Conservation (phyloP, 2,888 invertebrate species). For the Drosophila anomelani region DNA sequence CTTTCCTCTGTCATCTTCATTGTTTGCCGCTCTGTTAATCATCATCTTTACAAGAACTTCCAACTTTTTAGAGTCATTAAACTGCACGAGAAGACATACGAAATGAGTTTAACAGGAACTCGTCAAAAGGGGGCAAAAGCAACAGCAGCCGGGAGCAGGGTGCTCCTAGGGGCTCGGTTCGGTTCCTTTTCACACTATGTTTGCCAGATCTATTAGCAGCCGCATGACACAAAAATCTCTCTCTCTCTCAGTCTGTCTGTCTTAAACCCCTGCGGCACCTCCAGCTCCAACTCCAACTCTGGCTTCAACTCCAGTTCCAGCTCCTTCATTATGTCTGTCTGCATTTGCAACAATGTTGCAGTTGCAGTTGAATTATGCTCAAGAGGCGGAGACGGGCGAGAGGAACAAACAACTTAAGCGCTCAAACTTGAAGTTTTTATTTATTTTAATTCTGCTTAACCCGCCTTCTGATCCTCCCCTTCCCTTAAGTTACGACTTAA, state of each 20-base stretch:
- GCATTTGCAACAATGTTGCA: constrained; percentile 72
- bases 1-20: constrained; percentile 2
- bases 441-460: constrained; percentile 67
- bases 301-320: background rate
- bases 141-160: background rate
- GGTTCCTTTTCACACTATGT: constrained; percentile 63
- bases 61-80: constrained; percentile 30
- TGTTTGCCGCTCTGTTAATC: constrained; percentile 12
- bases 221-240: constrained; percentile 40
- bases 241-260: background rate
- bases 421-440: constrained; percentile 75
- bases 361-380: constrained; percentile 73
- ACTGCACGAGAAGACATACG: constrained; percentile 17
- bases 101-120: constrained; percentile 43
- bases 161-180: constrained; percentile 4
- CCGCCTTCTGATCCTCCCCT: constrained; percentile 2
- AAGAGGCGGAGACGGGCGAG: constrained; percentile 31
- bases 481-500: constrained; percentile 55
- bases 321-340: constrained; percentile 55
- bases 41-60: constrained; percentile 4
- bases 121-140: constrained; percentile 18
- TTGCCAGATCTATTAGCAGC: constrained; percentile 74
- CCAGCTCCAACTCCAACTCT: background rate
- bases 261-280: constrained; percentile 10
- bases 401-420: constrained; percentile 79